Conservation (phyloP, 2,113 vertebrate species). For the Plectropomus leopardus region DNA sequence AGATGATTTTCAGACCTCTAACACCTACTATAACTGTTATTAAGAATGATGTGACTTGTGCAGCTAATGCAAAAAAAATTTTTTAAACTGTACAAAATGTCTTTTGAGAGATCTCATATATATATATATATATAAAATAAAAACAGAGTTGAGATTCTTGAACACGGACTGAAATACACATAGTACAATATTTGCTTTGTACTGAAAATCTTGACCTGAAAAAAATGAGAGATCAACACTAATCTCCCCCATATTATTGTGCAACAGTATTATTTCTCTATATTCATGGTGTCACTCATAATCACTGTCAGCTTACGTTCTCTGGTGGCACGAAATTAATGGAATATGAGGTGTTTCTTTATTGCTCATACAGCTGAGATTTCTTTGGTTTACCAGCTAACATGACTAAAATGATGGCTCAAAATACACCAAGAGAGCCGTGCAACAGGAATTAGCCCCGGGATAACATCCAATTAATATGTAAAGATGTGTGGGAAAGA, state of each 20-base stretch:
- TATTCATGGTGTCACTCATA: neutral
- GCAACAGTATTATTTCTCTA: neutral
- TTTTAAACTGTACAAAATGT: neutral
- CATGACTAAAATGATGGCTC: neutral
- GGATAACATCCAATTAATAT: constrained; percentile 37
- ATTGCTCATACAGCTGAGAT: neutral
- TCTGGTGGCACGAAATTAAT: neutral
- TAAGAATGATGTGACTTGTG: neutral
- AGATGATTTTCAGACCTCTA: neutral
- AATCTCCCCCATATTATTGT: neutral
- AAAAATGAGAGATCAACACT: neutral
- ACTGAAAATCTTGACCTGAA: neutral
- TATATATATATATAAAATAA: too few species aligned
- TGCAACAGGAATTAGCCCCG: constrained; percentile 15
- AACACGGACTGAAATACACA: neutral
- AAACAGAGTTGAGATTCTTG: neutral
- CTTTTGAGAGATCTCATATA: neutral
- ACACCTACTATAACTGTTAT: neutral
- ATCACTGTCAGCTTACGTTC: neutral
- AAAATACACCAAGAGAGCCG: constrained; percentile 18
- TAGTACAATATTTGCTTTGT: neutral
- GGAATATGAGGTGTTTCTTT: neutral
- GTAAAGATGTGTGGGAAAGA: constrained; percentile 38
- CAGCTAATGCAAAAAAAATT: neutral
- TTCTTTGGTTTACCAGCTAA: constrained; percentile 3